A percentile compares a stretch with the other conserved stretches of the same genome.
Evolutionary conservation across 2,797 vertebrate species (phyloP).

Genomic region (Micromesistius poutassou): DNA sequence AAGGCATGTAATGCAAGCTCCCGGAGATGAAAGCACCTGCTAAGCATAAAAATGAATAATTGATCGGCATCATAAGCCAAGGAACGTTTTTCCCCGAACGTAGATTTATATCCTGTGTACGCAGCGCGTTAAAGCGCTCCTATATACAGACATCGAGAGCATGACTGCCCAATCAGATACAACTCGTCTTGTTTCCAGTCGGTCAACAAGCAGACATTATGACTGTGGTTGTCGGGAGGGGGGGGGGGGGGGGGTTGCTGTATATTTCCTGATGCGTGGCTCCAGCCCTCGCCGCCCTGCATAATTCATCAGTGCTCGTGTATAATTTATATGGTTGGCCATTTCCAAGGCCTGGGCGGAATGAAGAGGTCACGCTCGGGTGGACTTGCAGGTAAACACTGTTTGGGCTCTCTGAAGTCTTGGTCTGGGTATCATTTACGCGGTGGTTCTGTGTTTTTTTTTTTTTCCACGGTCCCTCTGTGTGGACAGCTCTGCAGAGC

Average conservation of each 20-base stretch:
- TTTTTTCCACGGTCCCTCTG: too few species aligned
- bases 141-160: too few species aligned
- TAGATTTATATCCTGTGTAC: neutral
- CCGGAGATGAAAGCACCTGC: slow-evolving; percentile 59
- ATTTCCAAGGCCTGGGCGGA: slow-evolving; percentile 34
- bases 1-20: slow-evolving; percentile 58
- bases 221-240: too few species aligned
- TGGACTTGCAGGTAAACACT: slow-evolving; percentile 36
- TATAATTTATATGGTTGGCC: slow-evolving; percentile 59
- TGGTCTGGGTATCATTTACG: too few species aligned
- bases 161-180: too few species aligned
- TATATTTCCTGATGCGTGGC: neutral
- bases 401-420: slow-evolving; percentile 8
- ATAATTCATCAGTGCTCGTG: slow-evolving; percentile 67
- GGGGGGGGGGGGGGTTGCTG: too few species aligned
- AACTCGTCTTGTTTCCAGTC: too few species aligned
- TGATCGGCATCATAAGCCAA: slow-evolving; percentile 44
- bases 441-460: too few species aligned
- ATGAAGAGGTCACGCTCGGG: slow-evolving; percentile 44
- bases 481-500: too few species aligned
- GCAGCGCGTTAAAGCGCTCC: neutral
- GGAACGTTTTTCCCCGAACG: neutral
- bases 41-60: slow-evolving; percentile 62
- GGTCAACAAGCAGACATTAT: too few species aligned
- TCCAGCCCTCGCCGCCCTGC: slow-evolving; percentile 38